These are phyloP conservation scores for Cephus pulcher DNA, from an alignment of 2,888 invertebrate species.

Conservation along the genomic window DNA sequence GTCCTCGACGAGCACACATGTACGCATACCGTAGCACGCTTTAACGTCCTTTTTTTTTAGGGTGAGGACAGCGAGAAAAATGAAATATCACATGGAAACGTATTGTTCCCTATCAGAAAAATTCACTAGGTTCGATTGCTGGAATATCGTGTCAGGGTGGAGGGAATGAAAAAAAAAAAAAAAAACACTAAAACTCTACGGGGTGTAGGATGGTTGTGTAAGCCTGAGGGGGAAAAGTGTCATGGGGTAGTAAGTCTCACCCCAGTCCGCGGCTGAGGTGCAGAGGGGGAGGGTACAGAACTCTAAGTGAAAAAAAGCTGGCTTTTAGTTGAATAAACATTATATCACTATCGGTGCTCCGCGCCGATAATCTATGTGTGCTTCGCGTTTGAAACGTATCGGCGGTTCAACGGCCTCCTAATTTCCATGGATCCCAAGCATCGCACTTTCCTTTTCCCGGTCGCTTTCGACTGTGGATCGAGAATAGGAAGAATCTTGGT, in stretches of 20 bases:
- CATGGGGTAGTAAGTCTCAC: neutral
- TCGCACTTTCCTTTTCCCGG: neutral
- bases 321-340: constrained; percentile 59
- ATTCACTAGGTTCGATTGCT: neutral
- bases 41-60: constrained; percentile 16
- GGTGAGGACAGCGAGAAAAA: constrained; percentile 27
- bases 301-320: constrained; percentile 15
- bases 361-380: constrained; percentile 36
- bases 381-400: constrained; percentile 1
- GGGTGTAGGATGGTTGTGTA: neutral
- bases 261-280: neutral
- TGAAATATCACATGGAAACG: constrained; percentile 40
- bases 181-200: neutral
- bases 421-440: neutral
- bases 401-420: neutral
- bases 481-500: neutral
- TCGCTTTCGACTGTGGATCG: neutral
- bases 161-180: neutral
- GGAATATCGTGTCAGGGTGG: neutral
- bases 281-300: neutral
- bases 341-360: constrained; percentile 25
- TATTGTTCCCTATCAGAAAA: neutral
- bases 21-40: no score
- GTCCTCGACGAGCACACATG: neutral
- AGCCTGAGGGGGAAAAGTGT: neutral